Evolutionary conservation across 1,140 invertebrate species (phyloP), one percentile per base, ranked within the genome.

Genomic region (Drosophila albomicans): DNA sequence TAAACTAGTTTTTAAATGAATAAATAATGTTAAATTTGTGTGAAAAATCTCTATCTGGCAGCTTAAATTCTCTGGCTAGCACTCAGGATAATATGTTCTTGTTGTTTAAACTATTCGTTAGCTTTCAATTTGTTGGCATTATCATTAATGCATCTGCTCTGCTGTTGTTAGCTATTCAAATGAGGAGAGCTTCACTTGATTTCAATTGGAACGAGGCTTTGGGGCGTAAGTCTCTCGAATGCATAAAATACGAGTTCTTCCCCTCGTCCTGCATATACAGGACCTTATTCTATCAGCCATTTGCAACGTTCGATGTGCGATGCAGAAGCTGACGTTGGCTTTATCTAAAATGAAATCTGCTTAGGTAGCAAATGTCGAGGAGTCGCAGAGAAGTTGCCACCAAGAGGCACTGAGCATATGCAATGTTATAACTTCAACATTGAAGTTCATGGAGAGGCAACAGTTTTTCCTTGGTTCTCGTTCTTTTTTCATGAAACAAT

Each of bases 341-440:
- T 73, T 87, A 87, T 87, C 84, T 87, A 88, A 87, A 87, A 87
- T 87, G 77, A 80, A 84, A 87, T 87, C 84, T 82, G 80, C 84
- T 84, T 70, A 88, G 82, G 69, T 88, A 70, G 78, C 82, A 80
- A 65, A 49, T 48, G 25, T 11, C 13, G 48, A 15, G 11, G 15
- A 57, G 49, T 5, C 30, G 16, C n/a, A 41, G 16, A 56, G 20
- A 13, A 38, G 16, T 48, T 62, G 63, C 51, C 51, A 52, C 49
- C 25, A 5, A 3, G 48, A 8, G 30, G 25, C 11, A 15, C 0
- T 30, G 11, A 45, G 51, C 32, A 49, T 59, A 59, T 68, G 65
- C 65, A 68, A 49, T 20, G 8, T 59, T 38, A 51, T 58, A 46
- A 63, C 71, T 81, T 86, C 78, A 68, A 69, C 85, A 86, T 76